Base-by-base conservation (phyloP, 2,113 vertebrate species). In the Gila orcuttii region DNA sequence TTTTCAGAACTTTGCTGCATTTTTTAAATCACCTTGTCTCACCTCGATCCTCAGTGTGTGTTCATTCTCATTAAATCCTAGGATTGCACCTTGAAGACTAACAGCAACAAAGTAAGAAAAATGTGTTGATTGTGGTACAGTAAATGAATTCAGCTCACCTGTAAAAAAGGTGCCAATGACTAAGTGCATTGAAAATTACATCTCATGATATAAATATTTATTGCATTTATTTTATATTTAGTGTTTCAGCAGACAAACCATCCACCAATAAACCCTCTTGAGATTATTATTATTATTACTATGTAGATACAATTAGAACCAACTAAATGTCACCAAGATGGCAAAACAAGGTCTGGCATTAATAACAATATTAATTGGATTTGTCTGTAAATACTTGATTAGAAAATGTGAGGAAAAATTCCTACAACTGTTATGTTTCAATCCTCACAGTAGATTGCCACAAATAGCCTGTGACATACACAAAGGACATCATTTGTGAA, bases 141-240 rank as follows among this genome's bases (percentile, higher is more conserved):
- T 47, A 55, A 28, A 31, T 71, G 0, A 42, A 42, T 71, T 71
- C 19, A 23, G 68, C 33, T 71, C 33, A 71, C 39, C 33, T 39
- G 28, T 79, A 66, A 8, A 73, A 79, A 79, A 5, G 11, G 15
- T 66, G 50, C 45, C 10, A 79, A 21, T 79, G 83, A 77, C 55
- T 57, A 66, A 75, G 86, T 71, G 75, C 57, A 82, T 12, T 85
- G 82, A 57, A 64, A 76, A 60, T 69, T 28, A 76, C 81, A 85
- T 79, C 15, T 57, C 21, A 62, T 42, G 23, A 2, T 64, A 79
- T 84, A 50, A 73, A 69, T 74, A 25, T 12, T 71, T 21, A 25
- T 15, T 59, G 75, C 52, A 87, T 57, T 21, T 57, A 57, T 11
- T 57, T 21, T 57, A 57, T 5, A 23, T 39, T 21, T 68, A 17